Evolutionary conservation across 2,888 invertebrate genomes (phyloP), one percentile per base, ranked within the genome.

Genomic region (Callinectes sapidus): DNA sequence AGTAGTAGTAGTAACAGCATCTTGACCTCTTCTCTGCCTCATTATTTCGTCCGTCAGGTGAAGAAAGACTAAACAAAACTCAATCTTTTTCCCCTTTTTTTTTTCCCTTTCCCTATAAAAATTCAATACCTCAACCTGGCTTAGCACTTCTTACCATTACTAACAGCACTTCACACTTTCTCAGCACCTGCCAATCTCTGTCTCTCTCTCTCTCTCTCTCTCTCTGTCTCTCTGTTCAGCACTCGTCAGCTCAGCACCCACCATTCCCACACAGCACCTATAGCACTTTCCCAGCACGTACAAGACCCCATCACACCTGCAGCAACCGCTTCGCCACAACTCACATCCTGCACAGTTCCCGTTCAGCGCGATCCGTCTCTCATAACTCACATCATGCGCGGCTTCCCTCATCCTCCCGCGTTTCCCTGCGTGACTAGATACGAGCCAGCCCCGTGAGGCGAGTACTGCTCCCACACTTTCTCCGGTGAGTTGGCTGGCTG

Each of bases 301-400:
- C 81, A 14, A 35, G 81, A 35, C 32, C 16, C 81, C 35, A 35
- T n/a, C 13, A 3, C 81, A 18, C 81, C 81, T 81, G 81, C 81
- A 81, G 16, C 35, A 32, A 35, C 81, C 35, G 14, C 81, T 13
- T 32, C 35, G 81, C 81, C 32, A 81, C 35, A 13, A 10, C 35
- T 81, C 81, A 81, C 81, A 81, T 81, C 81, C 81, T 81, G 81
- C 35, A 81, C 35, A 81, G 35, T 81, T 81, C 35, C 81, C 81
- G 81, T 35, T 81, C 81, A 14, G 18, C 81, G 35, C 81, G 35
- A 81, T 81, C 81, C 81, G 35, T 35, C 81, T 35, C 81, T 81
- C 81, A 32, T 81, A 81, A 81, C 8, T 81, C 35, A 81, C 16
- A 81, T 18, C 81, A 81, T 35, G 81, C 81, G 16, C 35, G 13